Conservation (phyloP, 1,140 invertebrate species). For the Steinernema khuongi region DNA sequence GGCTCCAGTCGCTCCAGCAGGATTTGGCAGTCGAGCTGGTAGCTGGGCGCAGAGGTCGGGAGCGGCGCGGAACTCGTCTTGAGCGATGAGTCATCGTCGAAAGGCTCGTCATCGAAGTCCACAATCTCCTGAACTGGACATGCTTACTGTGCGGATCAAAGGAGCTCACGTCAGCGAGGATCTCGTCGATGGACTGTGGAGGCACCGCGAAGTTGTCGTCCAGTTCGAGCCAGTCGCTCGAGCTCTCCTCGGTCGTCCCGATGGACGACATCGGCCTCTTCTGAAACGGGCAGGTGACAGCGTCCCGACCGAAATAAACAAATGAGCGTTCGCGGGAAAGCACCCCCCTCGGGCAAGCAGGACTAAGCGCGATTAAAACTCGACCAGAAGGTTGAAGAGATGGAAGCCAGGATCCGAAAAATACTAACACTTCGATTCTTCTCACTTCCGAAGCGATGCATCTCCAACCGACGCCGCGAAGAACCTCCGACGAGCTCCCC, state of each 20-base stretch:
- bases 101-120: not conserved
- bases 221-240: not conserved
- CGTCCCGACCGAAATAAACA: not conserved
- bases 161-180: not conserved
- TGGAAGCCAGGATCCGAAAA: too few species aligned
- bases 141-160: not conserved
- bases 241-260: conserved; percentile 4
- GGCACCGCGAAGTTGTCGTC: not conserved
- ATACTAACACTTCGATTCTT: too few species aligned
- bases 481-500: too few species aligned
- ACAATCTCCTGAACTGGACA: not conserved
- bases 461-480: too few species aligned
- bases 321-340: not conserved
- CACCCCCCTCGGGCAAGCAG: not conserved
- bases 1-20: not conserved
- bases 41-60: not conserved
- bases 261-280: not conserved
- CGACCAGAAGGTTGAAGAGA: too few species aligned
- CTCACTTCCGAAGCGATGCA: too few species aligned
- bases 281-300: not conserved
- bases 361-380: too few species aligned
- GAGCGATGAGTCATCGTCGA: not conserved
- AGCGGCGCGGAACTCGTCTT: not conserved
- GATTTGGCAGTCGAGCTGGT: not conserved
- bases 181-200: not conserved